Base-by-base conservation (phyloP, 2,797 vertebrate genomes). In the Adelosebastes latens region DNA sequence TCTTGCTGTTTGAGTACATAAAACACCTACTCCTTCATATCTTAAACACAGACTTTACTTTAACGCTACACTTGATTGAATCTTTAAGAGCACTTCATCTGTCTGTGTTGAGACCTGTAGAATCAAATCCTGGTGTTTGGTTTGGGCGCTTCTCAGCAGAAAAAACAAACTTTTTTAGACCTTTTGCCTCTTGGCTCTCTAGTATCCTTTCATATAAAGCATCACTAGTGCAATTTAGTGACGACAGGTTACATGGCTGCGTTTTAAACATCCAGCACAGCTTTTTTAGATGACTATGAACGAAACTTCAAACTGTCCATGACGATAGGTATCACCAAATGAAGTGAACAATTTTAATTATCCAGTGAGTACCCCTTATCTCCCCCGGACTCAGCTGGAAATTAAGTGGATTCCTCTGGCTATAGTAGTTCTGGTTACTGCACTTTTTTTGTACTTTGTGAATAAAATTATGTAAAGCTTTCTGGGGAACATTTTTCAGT, bases 21-120 rank as follows among this genome's bases (percentile, higher is more conserved):
- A 61, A 82, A 73, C 74, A 72, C 60, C 24, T 5, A 27, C 75
- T 64, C 63, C 59, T 49, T 39, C 55, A 14, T 2, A 34, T 68
- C 61, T 46, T 52, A 49, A 80, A 55, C 62, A 31, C 27, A 68
- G 55, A 16, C 13, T 61, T 63, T 14, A 27, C 20, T 77, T 49
- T 46, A 59, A 67, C 9, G 18, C 27, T 53, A 27, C 77, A 32
- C 58, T 18, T 18, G 24, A 62, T n/a, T 46, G 61, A 12, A 59
- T 36, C 25, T 16, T 46, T 46, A 66, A 46, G 62, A 75, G 62
- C 31, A 20, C 52, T 74, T 24, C 16, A 20, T 55, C 32, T n/a
- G 18, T 42, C 3, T 1, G 11, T 3, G 22, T 24, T 27, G 42
- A 73, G 52, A 68, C 13, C 22, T 59, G 34, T n/a, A 53, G 20